Base-by-base conservation (phyloP, 2,797 vertebrate genomes). In the Characodon lateralis region DNA sequence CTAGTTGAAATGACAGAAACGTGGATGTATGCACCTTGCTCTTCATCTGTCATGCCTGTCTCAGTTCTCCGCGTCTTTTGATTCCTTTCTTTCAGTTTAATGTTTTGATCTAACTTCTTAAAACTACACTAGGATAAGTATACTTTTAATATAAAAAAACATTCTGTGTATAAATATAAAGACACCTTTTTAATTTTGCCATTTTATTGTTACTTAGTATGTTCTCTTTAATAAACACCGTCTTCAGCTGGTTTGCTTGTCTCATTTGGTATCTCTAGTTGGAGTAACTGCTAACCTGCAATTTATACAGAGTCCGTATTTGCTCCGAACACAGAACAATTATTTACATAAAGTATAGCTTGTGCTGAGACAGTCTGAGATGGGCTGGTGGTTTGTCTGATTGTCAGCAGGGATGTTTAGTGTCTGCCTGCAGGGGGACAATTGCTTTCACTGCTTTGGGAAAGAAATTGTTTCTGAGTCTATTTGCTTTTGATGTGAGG, bases 11-110 rank as follows among this genome's bases (percentile, higher is more conserved):
- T 22, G 55, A 72, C 87, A 88, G 68, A 73, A 86, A 86, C 58
- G 72, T 83, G 86, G 84, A 87, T 89, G 87, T 90, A 35, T 77
- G 73, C 80, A 48, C 78, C 75, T 83, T 28, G 0, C 68, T 71
- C 51, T 41, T 22, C 73, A 70, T 48, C 53, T 79, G 78, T 53
- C 4, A 5, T 20, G 59, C 70, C 2, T 48, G 43, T 31, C 14
- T 50, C 56, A 0, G 8, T 13, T 6, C 18, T 53, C 5, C 16
- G 5, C 39, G 63, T 18, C 18, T 71, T 51, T 48, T 43, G n/a
- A 31, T 18, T 68, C 41, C 20, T 76, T 71, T 78, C 12, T 35
- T 26, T 66, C 20, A 0, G 50, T 65, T 22, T 7, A 10, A 5
- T 8, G 13, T 65, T 75, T 24, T 65, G 61, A 35, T 39, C 9